A percentile compares a stretch with the other conserved stretches of the same genome.
phyloP scores from a whole-genome alignment of 2,888 invertebrate species.

The Octonoba sinensis region DNA sequence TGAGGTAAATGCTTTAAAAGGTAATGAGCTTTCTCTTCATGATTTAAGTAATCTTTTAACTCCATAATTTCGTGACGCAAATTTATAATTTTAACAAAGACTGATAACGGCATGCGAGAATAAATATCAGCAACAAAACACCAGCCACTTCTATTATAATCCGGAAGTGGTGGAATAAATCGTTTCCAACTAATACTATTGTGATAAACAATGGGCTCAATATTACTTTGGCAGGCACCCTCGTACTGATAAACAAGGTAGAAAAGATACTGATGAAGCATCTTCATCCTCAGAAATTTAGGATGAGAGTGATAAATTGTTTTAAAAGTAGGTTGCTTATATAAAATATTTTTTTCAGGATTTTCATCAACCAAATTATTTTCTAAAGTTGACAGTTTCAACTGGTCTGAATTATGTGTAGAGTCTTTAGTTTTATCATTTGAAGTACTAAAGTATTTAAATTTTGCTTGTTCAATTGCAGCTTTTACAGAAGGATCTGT shows the following conservation, averaged over 20 bases:
- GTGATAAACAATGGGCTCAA: constrained; percentile 67
- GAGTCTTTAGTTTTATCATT: constrained; percentile 29
- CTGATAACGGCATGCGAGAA: constrained; percentile 78
- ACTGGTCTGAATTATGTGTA: constrained; percentile 5
- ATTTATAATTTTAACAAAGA: constrained; percentile 80
- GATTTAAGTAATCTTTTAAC: constrained; percentile 76
- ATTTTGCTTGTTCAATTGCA: constrained; percentile 77
- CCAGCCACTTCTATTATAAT: constrained; percentile 77
- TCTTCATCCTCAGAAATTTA: constrained; percentile 79
- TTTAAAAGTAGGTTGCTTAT: constrained; percentile 63
- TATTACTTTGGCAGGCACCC: constrained; percentile 66
- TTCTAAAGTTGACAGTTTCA: background rate
- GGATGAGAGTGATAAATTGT: constrained; percentile 73
- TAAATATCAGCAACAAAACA: constrained; percentile 79
- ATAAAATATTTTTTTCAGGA: background rate
- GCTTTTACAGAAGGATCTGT: constrained; percentile 74
- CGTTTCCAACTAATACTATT: constrained; percentile 78
- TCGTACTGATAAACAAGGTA: constrained; percentile 78
- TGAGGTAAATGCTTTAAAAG: constrained; percentile 77
- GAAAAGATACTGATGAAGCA: constrained; percentile 79
- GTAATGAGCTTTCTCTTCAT: constrained; percentile 79
- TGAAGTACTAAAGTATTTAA: constrained; percentile 73
- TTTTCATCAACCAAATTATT: constrained; percentile 2
- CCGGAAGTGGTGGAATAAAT: constrained; percentile 80
- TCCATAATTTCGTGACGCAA: constrained; percentile 75